Percentiles rank a stretch among this genome's conserved stretches.
These are phyloP conservation scores for Notodonta dromedarius DNA, from an alignment of 2,888 invertebrate genomes.

Conservation along the genomic window DNA sequence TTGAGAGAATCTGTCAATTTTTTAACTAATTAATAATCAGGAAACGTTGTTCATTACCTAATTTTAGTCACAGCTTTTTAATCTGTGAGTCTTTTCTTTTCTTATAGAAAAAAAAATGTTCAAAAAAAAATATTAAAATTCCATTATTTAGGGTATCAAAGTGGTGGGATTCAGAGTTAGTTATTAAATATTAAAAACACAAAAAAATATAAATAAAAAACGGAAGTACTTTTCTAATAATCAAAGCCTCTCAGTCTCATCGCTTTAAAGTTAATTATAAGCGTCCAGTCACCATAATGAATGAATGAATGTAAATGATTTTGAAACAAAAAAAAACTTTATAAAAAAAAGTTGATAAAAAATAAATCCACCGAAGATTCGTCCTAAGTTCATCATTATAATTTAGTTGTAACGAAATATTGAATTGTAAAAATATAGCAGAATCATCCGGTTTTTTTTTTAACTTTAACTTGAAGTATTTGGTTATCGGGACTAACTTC, in stretches of 20 bases:
- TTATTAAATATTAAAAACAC: too few relatives aligned
- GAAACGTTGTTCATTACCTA: constrained; percentile 19
- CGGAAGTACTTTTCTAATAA: too few relatives aligned
- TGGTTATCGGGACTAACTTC: too few relatives aligned
- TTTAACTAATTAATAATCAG: constrained; percentile 11
- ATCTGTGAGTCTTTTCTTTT: constrained; percentile 32
- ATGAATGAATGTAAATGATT: constrained; percentile 25
- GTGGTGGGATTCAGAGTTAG: background rate
- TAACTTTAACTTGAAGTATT: too few relatives aligned
- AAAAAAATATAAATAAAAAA: too few relatives aligned
- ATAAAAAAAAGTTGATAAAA: constrained; percentile 28
- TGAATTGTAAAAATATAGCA: background rate
- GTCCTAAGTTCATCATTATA: constrained; percentile 26
- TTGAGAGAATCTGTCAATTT: background rate
- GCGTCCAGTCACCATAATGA: constrained; percentile 24
- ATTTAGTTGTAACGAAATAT: background rate
- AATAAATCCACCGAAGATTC: constrained; percentile 34
- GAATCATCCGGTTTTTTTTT: too few relatives aligned
- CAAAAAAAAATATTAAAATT: constrained; percentile 18
- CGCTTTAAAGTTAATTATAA: constrained; percentile 18
- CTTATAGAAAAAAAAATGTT: constrained; percentile 17
- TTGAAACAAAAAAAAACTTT: constrained; percentile 5
- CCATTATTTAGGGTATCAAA: background rate
- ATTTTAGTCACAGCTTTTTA: constrained; percentile 27
- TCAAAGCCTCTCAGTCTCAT: constrained; percentile 5